Evolutionary conservation across 2,888 invertebrate species (phyloP), one percentile per base, ranked within the genome.

Genomic region (Synanthedon formicaeformis): DNA sequence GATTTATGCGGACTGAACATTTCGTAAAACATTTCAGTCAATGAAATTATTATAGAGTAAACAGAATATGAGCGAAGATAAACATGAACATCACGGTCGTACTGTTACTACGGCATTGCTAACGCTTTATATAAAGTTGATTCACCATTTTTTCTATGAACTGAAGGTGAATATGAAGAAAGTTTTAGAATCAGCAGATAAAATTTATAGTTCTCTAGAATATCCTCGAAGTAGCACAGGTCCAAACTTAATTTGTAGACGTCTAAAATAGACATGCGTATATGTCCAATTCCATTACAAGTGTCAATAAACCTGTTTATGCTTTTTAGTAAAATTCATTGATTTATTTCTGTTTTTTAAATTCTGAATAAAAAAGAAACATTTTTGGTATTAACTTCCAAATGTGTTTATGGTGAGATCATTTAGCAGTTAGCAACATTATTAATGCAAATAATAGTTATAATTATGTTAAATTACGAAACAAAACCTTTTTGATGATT

Each of bases 41-140:
- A 77, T 81, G 75, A 82, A 81, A 81, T 83, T 76, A 80, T 80
- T 79, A 74, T 68, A 76, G 70, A 75, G 72, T 81, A 84, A 81
- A 80, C 78, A 75, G 65, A 69, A 75, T 75, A 79, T 75, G 75
- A 76, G 62, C 65, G 65, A 76, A 70, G 75, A 79, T 79, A 83
- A 79, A 81, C 76, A 78, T 60, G 55, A 56, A 61, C 81, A 74
- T 78, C 83, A 81, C 69, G 74, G 70, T 67, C 69, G 13, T 45
- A 8, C 14, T 45, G 82, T 81, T 80, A 74, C 81, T 75, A 80
- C 63, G 76, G 64, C 66, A 23, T 49, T 12, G 12, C 49, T 50
- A 16, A 50, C 23, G 50, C 50, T 8, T 50, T 18, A 6, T 56
- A 61, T 66, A 64, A 61, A 68, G 74, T 74, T 78, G 75, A 79